phyloP scores from a whole-genome alignment of 1,140 invertebrate species.

The Aphelenchoides avenae region DNA sequence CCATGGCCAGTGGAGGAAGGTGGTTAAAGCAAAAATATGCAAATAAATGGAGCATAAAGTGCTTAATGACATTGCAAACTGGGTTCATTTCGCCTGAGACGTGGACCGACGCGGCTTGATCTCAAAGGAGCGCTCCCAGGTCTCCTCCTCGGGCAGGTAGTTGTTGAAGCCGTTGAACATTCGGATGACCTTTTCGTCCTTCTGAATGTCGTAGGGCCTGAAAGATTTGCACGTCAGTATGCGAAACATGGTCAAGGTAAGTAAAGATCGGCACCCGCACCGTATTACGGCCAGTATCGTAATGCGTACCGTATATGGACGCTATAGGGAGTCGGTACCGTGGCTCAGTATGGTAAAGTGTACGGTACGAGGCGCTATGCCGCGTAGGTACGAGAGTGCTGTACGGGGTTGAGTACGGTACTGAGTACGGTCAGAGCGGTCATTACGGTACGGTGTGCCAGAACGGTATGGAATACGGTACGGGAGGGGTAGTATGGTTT shows the following conservation, averaged over 20 bases:
- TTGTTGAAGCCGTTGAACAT: slow-evolving; percentile 28
- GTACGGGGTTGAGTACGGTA: too few relatives aligned
- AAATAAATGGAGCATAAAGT: too few relatives aligned
- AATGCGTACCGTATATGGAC: background rate
- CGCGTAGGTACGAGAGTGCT: too few relatives aligned
- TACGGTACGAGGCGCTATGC: too few relatives aligned
- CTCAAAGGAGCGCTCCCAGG: slow-evolving; percentile 32
- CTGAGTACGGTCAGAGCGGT: too few relatives aligned
- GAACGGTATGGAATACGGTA: background rate
- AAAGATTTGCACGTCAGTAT: background rate
- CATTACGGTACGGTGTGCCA: background rate
- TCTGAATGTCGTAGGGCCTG: slow-evolving; percentile 30
- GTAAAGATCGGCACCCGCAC: too few relatives aligned
- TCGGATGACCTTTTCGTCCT: slow-evolving; percentile 25
- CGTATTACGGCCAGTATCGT: background rate
- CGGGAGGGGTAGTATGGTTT: background rate
- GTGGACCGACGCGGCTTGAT: slow-evolving; percentile 33
- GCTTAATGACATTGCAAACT: too few relatives aligned
- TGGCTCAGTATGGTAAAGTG: too few relatives aligned
- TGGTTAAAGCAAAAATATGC: too few relatives aligned
- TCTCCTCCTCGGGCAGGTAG: slow-evolving; percentile 24
- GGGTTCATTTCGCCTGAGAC: too few relatives aligned
- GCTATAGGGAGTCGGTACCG: background rate
- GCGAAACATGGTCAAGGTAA: background rate
- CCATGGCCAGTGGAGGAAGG: too few relatives aligned